Percentiles rank a stretch among this genome's conserved stretches.
These are phyloP conservation scores for Dreissena polymorpha DNA, from an alignment of 1,140 invertebrate genomes.

Conservation along the genomic window DNA sequence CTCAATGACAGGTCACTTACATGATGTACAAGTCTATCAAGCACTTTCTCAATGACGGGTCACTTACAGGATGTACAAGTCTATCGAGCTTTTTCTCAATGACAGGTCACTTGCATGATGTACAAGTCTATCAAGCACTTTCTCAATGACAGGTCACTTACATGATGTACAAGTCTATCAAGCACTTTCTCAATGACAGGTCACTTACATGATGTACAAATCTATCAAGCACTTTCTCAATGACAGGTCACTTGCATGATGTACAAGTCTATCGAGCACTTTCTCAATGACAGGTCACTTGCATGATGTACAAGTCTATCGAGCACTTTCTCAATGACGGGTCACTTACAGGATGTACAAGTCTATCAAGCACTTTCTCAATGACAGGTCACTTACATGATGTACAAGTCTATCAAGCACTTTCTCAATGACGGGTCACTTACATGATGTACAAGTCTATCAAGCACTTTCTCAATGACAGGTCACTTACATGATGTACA, in stretches of 20 bases:
- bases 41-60: conserved; percentile 96
- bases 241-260: conserved; percentile 92
- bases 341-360: conserved; percentile 95
- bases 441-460: conserved; percentile 94
- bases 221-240: conserved; percentile 97
- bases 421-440: conserved; percentile 96
- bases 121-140: conserved; percentile 96
- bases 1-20: conserved; percentile 95
- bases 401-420: conserved; percentile 96
- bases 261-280: conserved; percentile 95
- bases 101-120: conserved; percentile 92
- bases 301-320: conserved; percentile 95
- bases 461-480: conserved; percentile 97
- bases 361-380: conserved; percentile 97
- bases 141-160: conserved; percentile 96
- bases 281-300: conserved; percentile 97
- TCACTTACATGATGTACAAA: conserved; percentile 95
- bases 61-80: conserved; percentile 94
- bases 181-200: conserved; percentile 97
- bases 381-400: conserved; percentile 92
- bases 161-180: conserved; percentile 94
- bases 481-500: conserved; percentile 93
- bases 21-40: conserved; percentile 95
- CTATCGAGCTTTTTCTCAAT: conserved; percentile 98
- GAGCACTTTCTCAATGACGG: conserved; percentile 96